A percentile compares a stretch with the other conserved stretches of the same genome.
These are phyloP conservation scores for Watsonalla binaria DNA, from an alignment of 2,888 invertebrate species.

Conservation along the genomic window DNA sequence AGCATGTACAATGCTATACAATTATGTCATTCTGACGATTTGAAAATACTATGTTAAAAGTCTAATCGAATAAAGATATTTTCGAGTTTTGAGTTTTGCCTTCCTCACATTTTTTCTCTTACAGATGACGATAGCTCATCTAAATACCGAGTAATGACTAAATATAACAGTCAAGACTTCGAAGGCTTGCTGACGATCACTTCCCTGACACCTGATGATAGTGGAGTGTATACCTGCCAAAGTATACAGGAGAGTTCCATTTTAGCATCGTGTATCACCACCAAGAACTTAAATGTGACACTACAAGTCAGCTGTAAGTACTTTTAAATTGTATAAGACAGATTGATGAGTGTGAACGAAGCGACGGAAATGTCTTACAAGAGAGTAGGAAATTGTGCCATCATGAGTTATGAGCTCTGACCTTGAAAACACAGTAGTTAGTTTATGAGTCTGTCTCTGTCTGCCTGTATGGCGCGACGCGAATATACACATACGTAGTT, in stretches of 20 bases:
- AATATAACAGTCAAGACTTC: slow-evolving; percentile 53
- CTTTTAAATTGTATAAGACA: background rate
- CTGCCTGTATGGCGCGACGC: too few relatives aligned
- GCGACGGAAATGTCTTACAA: background rate
- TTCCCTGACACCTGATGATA: slow-evolving; percentile 45
- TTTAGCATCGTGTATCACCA: slow-evolving; percentile 33
- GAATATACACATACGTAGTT: too few relatives aligned
- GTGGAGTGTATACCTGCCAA: slow-evolving; percentile 47
- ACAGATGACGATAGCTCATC: slow-evolving; percentile 36
- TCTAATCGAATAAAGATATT: too few relatives aligned
- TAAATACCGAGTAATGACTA: slow-evolving; percentile 55
- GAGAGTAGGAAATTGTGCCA: too few relatives aligned
- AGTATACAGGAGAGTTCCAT: slow-evolving; percentile 41
- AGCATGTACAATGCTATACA: too few relatives aligned
- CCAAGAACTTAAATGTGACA: slow-evolving; percentile 39
- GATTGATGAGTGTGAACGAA: background rate
- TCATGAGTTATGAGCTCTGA: too few relatives aligned
- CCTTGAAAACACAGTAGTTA: too few relatives aligned
- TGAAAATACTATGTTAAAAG: too few relatives aligned
- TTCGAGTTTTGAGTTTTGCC: background rate
- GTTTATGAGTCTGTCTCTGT: too few relatives aligned
- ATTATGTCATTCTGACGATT: too few relatives aligned
- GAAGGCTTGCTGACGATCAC: slow-evolving; percentile 57
- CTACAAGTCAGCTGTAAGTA: slow-evolving; percentile 57
- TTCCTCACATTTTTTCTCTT: background rate